phyloP scores from a whole-genome alignment of 2,797 vertebrate genomes.

The Enteromius anoplus region DNA sequence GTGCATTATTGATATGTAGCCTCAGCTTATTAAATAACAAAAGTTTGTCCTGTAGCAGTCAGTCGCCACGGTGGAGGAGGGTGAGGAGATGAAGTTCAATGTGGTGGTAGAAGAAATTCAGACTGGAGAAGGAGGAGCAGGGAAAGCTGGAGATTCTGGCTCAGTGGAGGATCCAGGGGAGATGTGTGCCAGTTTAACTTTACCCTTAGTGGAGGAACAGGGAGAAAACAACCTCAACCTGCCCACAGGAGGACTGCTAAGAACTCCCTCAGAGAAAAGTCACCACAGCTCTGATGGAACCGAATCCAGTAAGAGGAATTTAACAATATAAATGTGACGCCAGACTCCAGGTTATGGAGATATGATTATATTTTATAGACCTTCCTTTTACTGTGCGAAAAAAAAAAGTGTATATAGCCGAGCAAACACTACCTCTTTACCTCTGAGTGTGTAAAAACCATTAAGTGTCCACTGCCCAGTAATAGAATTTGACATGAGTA shows the following conservation, averaged over 20 bases:
- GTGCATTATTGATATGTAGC: background rate
- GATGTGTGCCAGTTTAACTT: background rate
- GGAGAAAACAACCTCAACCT: conserved; percentile 28
- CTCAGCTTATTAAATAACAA: background rate
- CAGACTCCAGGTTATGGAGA: background rate
- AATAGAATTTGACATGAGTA: background rate
- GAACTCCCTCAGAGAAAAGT: conserved; percentile 42
- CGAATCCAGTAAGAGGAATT: conserved; percentile 51
- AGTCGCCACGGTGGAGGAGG: conserved; percentile 39
- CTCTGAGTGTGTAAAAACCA: background rate
- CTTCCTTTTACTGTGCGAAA: background rate
- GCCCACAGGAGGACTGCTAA: conserved; percentile 5
- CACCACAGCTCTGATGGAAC: conserved; percentile 40
- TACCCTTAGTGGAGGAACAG: conserved; percentile 48
- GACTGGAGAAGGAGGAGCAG: conserved; percentile 18
- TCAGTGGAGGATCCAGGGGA: conserved; percentile 37
- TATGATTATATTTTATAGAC: background rate
- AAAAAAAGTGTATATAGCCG: fast-evolving
- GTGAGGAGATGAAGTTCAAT: conserved; percentile 47
- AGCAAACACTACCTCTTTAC: background rate
- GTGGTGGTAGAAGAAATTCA: conserved; percentile 32
- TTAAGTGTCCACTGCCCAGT: background rate
- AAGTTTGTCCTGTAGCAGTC: conserved; percentile 43
- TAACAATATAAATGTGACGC: background rate
- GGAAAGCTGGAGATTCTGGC: conserved; percentile 34